phyloP scores from a whole-genome alignment of 2,797 vertebrate genomes.

The Platyrinchus mystaceus region DNA sequence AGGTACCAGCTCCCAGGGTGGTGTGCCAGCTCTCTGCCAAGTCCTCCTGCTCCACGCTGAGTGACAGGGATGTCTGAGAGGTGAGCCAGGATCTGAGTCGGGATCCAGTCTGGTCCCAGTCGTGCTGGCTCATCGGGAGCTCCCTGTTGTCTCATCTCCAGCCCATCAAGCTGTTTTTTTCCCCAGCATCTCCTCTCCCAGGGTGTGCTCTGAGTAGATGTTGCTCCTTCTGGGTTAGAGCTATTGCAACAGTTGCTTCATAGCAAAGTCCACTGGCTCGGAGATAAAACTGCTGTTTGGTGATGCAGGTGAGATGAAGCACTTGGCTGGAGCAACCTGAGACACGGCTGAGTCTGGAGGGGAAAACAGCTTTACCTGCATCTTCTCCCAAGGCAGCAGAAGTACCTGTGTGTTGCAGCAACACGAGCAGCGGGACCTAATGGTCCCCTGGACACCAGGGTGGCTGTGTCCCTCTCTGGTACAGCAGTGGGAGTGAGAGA shows the following conservation, averaged over 20 bases:
- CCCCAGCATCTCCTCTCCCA: background rate
- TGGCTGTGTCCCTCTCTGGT: background rate
- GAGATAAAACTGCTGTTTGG: background rate
- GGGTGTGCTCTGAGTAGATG: background rate
- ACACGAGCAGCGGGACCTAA: background rate
- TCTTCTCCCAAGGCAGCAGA: background rate
- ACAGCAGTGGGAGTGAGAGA: background rate
- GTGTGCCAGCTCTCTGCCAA: background rate
- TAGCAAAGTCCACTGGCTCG: background rate
- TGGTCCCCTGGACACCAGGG: background rate
- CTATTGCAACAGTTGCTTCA: background rate
- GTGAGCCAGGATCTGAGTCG: background rate
- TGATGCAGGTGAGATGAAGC: background rate
- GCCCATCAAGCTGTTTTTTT: background rate
- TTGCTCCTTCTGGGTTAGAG: background rate
- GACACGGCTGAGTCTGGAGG: background rate
- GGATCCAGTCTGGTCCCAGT: background rate
- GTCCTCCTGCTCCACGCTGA: background rate
- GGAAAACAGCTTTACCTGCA: background rate
- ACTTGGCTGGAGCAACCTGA: background rate
- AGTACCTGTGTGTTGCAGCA: background rate
- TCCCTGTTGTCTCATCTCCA: background rate
- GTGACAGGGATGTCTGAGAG: background rate
- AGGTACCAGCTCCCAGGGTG: background rate
- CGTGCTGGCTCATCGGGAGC: background rate